A percentile compares a stretch with the other conserved stretches of the same genome.
Evolutionary conservation across 2,888 invertebrate species (phyloP).

Genomic region (Achlya flavicornis): DNA sequence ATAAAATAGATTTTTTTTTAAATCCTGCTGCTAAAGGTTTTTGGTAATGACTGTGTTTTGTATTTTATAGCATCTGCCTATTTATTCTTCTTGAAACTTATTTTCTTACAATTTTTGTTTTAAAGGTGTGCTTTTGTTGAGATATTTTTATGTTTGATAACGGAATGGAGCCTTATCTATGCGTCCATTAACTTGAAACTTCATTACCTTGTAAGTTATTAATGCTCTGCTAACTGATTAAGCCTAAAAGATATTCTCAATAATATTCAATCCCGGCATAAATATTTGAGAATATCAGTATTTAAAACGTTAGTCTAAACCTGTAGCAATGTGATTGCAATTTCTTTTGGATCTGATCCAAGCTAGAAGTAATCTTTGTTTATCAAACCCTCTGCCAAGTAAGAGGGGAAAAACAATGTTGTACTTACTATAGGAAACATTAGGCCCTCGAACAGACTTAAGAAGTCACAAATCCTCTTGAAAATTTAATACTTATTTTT

Average conservation of each 20-base stretch:
- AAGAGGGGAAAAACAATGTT: not conserved
- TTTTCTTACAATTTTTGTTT: not conserved
- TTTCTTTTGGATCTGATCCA: conserved; percentile 35
- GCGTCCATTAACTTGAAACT: too few relatives aligned
- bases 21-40: not conserved
- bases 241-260: too few relatives aligned
- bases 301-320: not conserved
- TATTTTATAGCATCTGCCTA: not conserved
- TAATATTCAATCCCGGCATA: too few relatives aligned
- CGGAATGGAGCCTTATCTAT: too few relatives aligned
- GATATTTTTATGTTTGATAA: too few relatives aligned
- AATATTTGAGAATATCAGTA: not conserved
- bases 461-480: too few relatives aligned
- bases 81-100: too few relatives aligned
- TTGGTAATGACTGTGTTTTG: not conserved
- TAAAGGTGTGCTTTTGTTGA: not conserved
- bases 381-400: conserved; percentile 21
- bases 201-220: too few relatives aligned
- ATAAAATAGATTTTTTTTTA: not conserved
- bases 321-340: not conserved
- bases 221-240: too few relatives aligned
- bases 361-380: conserved; percentile 47
- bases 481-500: too few relatives aligned
- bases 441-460: too few relatives aligned
- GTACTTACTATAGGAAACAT: not conserved